These are phyloP conservation scores for Zaprionus bogoriensis DNA, from an alignment of 2,888 invertebrate species.

Conservation along the genomic window DNA sequence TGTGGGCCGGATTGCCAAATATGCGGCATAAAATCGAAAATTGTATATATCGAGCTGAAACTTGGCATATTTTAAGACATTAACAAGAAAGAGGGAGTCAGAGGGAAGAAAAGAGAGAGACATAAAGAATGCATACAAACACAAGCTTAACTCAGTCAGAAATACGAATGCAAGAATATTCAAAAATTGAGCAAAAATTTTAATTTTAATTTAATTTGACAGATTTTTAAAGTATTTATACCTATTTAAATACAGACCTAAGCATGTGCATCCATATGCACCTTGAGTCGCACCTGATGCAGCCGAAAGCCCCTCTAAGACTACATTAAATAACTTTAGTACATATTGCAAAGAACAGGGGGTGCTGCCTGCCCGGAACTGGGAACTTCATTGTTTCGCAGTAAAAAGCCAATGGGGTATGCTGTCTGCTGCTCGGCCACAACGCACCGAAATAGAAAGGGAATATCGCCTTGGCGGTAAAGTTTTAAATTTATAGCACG, in stretches of 20 bases:
- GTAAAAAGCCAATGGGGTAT: slow-evolving; percentile 1
- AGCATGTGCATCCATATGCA: neutral
- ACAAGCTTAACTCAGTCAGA: too few species aligned
- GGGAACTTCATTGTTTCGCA: slow-evolving; percentile 36
- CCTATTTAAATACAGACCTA: neutral
- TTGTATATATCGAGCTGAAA: too few species aligned
- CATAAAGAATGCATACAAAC: too few species aligned
- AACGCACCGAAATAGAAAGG: neutral
- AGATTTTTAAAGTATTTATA: neutral
- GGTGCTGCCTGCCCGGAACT: neutral
- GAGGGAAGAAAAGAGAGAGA: too few species aligned
- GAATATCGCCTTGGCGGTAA: slow-evolving; percentile 29
- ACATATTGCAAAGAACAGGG: neutral
- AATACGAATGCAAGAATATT: too few species aligned
- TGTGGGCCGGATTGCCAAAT: too few species aligned
- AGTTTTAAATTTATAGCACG: slow-evolving; percentile 49
- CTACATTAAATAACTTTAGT: slow-evolving; percentile 7
- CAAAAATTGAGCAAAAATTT: too few species aligned
- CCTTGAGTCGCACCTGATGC: neutral
- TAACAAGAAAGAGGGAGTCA: too few species aligned
- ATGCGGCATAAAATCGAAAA: neutral
- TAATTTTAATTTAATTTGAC: too few species aligned
- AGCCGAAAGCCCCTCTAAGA: neutral
- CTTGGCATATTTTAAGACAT: too few species aligned
- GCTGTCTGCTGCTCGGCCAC: neutral